A percentile compares a stretch with the other conserved stretches of the same genome.
phyloP scores from a whole-genome alignment of 2,888 invertebrate species.

The Morpho helenor region DNA sequence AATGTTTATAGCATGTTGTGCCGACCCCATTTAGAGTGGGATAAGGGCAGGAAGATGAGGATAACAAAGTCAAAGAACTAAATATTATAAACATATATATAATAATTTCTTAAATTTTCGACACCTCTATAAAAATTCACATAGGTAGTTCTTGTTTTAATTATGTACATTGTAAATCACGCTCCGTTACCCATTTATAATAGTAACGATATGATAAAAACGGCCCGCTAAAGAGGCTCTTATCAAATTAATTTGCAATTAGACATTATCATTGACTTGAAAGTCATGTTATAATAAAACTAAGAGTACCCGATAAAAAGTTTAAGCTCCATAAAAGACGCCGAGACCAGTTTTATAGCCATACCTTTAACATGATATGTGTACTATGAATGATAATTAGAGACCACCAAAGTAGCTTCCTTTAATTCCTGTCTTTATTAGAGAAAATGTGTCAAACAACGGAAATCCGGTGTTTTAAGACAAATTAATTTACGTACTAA shows the following conservation, averaged over 20 bases:
- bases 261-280: not conserved
- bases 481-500: conserved; percentile 9
- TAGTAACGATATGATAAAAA: not conserved
- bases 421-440: conserved; percentile 21
- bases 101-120: too few relatives aligned
- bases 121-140: too few relatives aligned
- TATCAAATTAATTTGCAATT: conserved; percentile 5
- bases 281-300: conserved; percentile 12
- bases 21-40: too few relatives aligned
- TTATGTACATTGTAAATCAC: conserved; percentile 4
- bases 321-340: conserved; percentile 45
- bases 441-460: conserved; percentile 20
- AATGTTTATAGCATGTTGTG: too few relatives aligned
- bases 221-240: not conserved
- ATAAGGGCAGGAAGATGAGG: too few relatives aligned
- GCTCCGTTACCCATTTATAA: conserved; percentile 1
- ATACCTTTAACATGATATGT: conserved; percentile 38
- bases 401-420: conserved; percentile 62
- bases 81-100: too few relatives aligned
- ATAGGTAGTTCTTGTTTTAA: too few relatives aligned
- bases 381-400: conserved; percentile 59
- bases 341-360: conserved; percentile 42
- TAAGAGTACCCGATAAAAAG: conserved; percentile 8
- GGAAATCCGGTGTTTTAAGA: conserved; percentile 20
- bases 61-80: too few relatives aligned